phyloP scores from a whole-genome alignment of 2,797 vertebrate species.

The Remorina albescens region DNA sequence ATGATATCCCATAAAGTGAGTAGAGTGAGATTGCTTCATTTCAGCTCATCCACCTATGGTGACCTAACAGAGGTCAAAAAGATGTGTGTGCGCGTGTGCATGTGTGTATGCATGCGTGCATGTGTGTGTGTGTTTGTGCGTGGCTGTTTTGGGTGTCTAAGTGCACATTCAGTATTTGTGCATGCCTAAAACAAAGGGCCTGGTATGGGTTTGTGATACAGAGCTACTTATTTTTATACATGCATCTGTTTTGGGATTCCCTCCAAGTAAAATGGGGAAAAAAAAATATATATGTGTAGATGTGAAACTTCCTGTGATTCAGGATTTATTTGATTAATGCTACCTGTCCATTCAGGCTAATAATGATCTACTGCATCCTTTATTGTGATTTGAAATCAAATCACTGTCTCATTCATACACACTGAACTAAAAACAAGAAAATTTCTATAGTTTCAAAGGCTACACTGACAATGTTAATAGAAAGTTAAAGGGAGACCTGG shows the following conservation, averaged over 20 bases:
- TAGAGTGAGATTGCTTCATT: constrained; percentile 69
- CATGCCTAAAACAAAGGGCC: background rate
- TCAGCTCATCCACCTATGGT: constrained; percentile 45
- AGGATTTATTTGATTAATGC: constrained; percentile 2
- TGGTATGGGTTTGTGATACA: background rate
- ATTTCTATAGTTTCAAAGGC: background rate
- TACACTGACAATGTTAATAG: too few species aligned
- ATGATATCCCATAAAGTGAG: constrained; percentile 71
- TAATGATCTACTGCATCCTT: background rate
- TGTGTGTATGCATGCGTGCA: background rate
- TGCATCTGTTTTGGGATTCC: background rate
- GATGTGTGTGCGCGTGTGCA: background rate
- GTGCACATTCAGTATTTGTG: constrained; percentile 8
- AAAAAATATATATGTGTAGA: too few species aligned
- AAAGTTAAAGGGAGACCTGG: too few species aligned
- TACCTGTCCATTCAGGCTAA: background rate
- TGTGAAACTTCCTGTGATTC: too few species aligned
- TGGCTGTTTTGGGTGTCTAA: background rate
- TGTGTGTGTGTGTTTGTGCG: background rate
- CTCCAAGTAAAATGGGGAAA: background rate
- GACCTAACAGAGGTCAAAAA: constrained; percentile 49
- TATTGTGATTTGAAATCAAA: constrained; percentile 5
- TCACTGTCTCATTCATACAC: background rate
- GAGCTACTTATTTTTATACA: background rate
- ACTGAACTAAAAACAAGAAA: background rate